Percentiles rank a stretch among this genome's conserved stretches.
These are phyloP conservation scores for Sebastes jordani DNA, from an alignment of 2,797 vertebrate genomes.

Conservation along the genomic window DNA sequence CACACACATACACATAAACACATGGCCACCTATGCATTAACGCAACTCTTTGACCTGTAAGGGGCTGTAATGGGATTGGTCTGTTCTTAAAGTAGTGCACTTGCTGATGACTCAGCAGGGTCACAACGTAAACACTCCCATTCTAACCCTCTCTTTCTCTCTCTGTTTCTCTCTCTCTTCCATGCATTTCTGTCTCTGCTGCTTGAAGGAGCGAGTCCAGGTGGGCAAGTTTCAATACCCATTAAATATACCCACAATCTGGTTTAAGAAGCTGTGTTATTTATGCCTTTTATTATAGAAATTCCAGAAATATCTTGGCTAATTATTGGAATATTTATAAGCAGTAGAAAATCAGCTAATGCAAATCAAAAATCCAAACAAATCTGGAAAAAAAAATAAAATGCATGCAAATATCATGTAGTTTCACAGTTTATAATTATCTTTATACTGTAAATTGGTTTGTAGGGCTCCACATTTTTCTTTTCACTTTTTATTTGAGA, in stretches of 20 bases:
- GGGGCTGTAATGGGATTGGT: conserved; percentile 62
- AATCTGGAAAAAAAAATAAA: neutral
- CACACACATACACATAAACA: conserved; percentile 22
- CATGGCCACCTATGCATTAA: conserved; percentile 3
- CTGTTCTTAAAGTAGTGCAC: conserved; percentile 57
- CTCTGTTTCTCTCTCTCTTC: neutral
- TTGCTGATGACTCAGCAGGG: conserved; percentile 39
- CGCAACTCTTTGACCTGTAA: conserved; percentile 14
- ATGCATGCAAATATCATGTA: neutral
- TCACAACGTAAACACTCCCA: conserved; percentile 27
- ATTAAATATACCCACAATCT: neutral
- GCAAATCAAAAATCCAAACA: neutral
- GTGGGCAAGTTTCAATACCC: conserved; percentile 49
- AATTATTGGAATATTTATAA: neutral
- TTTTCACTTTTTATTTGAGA: neutral
- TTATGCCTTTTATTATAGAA: neutral
- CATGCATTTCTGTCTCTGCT: conserved; percentile 27
- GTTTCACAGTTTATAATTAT: neutral
- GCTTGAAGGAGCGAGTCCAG: conserved; percentile 79
- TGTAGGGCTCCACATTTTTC: neutral
- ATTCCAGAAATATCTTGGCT: neutral
- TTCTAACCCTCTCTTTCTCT: neutral
- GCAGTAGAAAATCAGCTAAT: neutral
- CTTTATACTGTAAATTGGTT: neutral
- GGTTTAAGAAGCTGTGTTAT: neutral